phyloP scores from a whole-genome alignment of 2,888 invertebrate genomes.

The Ornithoptera priamus region DNA sequence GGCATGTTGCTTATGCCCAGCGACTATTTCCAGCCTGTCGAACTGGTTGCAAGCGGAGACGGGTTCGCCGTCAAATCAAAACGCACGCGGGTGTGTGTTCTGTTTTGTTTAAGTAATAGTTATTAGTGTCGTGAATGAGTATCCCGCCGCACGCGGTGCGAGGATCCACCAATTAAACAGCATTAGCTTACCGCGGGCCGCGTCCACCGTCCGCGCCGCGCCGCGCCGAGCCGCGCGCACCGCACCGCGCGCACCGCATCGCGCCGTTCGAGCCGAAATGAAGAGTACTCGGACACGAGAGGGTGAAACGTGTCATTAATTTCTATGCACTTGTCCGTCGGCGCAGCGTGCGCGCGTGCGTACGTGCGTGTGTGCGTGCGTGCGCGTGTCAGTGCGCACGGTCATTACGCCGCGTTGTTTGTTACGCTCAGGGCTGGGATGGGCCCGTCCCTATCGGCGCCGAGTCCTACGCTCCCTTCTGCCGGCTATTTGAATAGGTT shows the following conservation, averaged over 20 bases:
- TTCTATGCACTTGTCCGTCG: conserved; percentile 62
- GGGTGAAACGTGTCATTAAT: conserved; percentile 58
- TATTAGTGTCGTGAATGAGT: neutral
- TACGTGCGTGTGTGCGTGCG: conserved; percentile 45
- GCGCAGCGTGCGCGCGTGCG: conserved; percentile 37
- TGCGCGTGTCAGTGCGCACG: conserved; percentile 46
- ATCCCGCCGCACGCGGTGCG: neutral
- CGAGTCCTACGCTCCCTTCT: conserved; percentile 72
- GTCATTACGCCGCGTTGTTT: conserved; percentile 72
- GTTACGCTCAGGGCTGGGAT: conserved; percentile 69
- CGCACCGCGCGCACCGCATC: neutral
- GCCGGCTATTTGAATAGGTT: conserved; percentile 68
- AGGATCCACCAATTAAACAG: neutral
- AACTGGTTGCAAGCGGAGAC: conserved; percentile 21
- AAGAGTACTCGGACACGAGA: conserved; percentile 36
- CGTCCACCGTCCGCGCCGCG: neutral
- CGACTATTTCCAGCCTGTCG: conserved; percentile 14
- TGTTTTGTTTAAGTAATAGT: neutral
- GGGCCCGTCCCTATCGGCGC: conserved; percentile 63
- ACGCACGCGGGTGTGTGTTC: neutral
- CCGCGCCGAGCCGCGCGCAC: neutral
- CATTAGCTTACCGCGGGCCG: neutral
- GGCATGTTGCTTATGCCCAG: conserved; percentile 12
- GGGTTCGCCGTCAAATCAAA: conserved; percentile 22
- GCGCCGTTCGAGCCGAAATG: conserved; percentile 32